Conservation (phyloP, 2,113 vertebrate genomes). For the Microcebus murinus region DNA sequence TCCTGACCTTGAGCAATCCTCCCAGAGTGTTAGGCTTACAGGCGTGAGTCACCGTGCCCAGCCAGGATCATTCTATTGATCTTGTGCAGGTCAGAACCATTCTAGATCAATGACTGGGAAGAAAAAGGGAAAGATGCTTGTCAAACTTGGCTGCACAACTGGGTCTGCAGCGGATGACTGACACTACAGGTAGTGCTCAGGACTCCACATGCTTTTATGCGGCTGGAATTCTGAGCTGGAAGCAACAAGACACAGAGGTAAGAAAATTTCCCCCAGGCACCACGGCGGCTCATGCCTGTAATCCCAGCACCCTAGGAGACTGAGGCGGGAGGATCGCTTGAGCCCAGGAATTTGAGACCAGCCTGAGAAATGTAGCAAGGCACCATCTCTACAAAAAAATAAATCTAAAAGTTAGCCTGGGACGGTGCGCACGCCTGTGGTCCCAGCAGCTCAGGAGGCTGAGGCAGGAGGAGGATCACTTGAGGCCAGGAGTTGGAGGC, state of each 20-base stretch:
- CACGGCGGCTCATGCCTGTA: not conserved
- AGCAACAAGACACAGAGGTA: not conserved
- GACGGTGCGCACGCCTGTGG: too few relatives aligned
- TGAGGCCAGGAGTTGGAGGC: too few relatives aligned
- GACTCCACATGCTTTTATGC: fast-evolving
- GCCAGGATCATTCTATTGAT: not conserved
- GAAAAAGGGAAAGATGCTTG: not conserved
- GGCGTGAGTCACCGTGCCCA: too few relatives aligned
- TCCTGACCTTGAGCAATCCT: too few relatives aligned
- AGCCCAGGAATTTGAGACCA: not conserved
- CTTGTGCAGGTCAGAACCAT: not conserved
- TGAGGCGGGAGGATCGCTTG: not conserved
- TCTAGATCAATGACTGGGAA: not conserved
- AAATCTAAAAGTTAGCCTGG: too few relatives aligned
- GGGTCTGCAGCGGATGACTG: too few relatives aligned
- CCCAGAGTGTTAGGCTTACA: too few relatives aligned
- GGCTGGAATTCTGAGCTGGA: not conserved
- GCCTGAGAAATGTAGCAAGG: not conserved
- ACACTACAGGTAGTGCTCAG: too few relatives aligned
- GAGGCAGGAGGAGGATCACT: too few relatives aligned
- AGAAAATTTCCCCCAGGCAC: not conserved
- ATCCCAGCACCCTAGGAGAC: not conserved
- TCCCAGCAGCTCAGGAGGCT: too few relatives aligned
- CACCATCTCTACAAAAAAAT: not conserved
- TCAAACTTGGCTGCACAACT: not conserved